These are phyloP conservation scores for Anneissia japonica DNA, from an alignment of 35 echinoderm and acorn worm genomes.

Conservation along the genomic window DNA sequence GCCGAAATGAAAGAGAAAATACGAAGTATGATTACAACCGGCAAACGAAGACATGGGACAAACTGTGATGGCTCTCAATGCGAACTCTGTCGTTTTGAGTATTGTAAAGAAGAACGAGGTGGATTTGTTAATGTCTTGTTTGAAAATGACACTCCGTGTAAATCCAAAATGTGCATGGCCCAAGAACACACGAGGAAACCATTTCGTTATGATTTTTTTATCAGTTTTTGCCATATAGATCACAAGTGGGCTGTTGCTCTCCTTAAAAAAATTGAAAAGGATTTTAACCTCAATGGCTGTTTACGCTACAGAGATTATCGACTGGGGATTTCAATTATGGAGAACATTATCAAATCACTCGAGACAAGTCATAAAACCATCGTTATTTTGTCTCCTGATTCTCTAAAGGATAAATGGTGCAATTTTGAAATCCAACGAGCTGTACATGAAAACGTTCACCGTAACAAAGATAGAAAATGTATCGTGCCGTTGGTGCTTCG, in stretches of 20 bases:
- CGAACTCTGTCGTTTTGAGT: constrained; percentile 56
- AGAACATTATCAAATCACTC: constrained; percentile 59
- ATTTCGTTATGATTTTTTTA: constrained; percentile 64
- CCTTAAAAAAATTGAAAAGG: constrained; percentile 68
- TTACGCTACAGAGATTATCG: constrained; percentile 76
- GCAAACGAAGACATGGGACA: no score
- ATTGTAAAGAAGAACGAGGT: constrained; percentile 47
- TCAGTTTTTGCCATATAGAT: constrained; percentile 76
- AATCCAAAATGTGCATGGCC: neutral
- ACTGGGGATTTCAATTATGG: constrained; percentile 56
- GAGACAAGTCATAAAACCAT: constrained; percentile 50
- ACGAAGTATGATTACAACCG: no score
- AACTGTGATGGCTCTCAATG: constrained; percentile 84
- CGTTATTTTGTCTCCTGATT: constrained; percentile 79
- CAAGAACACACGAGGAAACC: neutral
- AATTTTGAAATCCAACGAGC: constrained; percentile 66
- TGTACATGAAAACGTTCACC: constrained; percentile 34
- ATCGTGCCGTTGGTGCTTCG: constrained; percentile 71
- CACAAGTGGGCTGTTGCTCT: constrained; percentile 76
- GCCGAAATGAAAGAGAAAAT: constrained; percentile 22
- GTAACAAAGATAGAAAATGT: neutral
- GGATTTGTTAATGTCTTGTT: constrained; percentile 67
- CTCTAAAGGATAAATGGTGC: constrained; percentile 58
- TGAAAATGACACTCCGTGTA: constrained; percentile 12
- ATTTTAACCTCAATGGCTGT: constrained; percentile 45